Conservation (phyloP, 1,140 invertebrate species). For the Drosophila insularis region DNA sequence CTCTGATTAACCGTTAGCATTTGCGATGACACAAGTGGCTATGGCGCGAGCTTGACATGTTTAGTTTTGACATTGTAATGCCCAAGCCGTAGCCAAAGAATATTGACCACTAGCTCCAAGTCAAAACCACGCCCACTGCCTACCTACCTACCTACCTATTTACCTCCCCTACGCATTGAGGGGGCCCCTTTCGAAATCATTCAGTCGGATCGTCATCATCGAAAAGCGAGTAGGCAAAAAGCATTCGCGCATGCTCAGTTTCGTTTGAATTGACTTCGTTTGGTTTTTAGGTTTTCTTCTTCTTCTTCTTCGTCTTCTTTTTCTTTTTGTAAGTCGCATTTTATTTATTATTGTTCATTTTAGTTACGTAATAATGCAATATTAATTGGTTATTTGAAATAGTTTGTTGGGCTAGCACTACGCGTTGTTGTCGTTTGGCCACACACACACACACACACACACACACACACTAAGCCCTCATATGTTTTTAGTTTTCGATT, state of each 20-base stretch:
- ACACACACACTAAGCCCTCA: neutral
- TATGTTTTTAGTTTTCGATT: neutral
- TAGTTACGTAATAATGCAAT: conserved; percentile 54
- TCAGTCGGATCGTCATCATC: conserved; percentile 11
- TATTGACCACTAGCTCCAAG: conserved; percentile 38
- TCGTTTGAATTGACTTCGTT: conserved; percentile 22
- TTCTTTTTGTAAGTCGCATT: conserved; percentile 31
- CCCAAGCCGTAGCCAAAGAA: conserved; percentile 54
- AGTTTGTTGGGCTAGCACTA: conserved; percentile 27
- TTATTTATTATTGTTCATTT: conserved; percentile 48
- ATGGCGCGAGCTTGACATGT: conserved; percentile 53
- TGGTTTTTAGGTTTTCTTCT: conserved; percentile 21
- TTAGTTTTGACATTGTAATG: conserved; percentile 65
- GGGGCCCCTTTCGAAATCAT: conserved; percentile 42
- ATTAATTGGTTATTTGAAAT: conserved; percentile 56
- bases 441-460: neutral
- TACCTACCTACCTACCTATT: neutral
- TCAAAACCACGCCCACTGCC: neutral
- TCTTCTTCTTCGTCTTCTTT: conserved; percentile 22
- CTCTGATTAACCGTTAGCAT: conserved; percentile 47
- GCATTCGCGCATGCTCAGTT: conserved; percentile 65
- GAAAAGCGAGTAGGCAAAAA: conserved; percentile 20
- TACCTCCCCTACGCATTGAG: conserved; percentile 6
- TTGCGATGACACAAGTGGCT: conserved; percentile 52
- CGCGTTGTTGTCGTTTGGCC: conserved; percentile 8